Conservation (phyloP, 2,888 invertebrate genomes). For the Eurytoma californica region DNA sequence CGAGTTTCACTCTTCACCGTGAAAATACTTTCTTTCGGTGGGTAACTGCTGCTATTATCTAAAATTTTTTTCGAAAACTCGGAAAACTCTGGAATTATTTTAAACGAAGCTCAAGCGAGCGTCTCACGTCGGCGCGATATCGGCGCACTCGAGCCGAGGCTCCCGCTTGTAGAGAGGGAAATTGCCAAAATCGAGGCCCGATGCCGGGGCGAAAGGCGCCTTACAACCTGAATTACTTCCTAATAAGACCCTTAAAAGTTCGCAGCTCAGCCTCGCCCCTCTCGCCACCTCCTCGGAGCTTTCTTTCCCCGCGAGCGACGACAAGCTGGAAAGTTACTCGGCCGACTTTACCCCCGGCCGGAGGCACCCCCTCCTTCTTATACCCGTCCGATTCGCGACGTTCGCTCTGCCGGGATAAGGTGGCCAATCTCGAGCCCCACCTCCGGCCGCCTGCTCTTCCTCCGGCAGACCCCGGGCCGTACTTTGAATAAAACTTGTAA, state of each 20-base stretch:
- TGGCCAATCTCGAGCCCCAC: constrained; percentile 24
- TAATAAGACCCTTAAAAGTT: constrained; percentile 52
- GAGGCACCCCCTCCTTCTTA: no score
- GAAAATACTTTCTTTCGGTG: no score
- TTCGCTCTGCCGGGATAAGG: constrained; percentile 13
- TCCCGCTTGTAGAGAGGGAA: neutral
- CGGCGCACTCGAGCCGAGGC: neutral
- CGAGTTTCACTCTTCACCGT: no score
- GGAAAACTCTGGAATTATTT: no score
- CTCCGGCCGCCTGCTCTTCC: neutral
- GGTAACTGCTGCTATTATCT: no score
- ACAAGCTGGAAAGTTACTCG: constrained; percentile 30
- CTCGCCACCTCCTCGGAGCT: no score
- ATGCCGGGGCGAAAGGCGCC: neutral
- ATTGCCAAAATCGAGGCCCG: constrained; percentile 28
- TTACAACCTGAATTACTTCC: constrained; percentile 38
- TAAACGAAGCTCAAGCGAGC: neutral
- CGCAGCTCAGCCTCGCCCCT: neutral
- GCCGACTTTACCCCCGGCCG: constrained; percentile 19
- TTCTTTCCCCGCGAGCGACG: neutral
- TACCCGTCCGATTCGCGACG: no score
- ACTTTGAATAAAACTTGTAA: constrained; percentile 44
- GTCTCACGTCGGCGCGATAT: neutral
- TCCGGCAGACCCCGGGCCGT: neutral
- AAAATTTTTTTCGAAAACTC: no score